phyloP scores from a whole-genome alignment of 2,113 vertebrate species.

The Ceratotherium simum region DNA sequence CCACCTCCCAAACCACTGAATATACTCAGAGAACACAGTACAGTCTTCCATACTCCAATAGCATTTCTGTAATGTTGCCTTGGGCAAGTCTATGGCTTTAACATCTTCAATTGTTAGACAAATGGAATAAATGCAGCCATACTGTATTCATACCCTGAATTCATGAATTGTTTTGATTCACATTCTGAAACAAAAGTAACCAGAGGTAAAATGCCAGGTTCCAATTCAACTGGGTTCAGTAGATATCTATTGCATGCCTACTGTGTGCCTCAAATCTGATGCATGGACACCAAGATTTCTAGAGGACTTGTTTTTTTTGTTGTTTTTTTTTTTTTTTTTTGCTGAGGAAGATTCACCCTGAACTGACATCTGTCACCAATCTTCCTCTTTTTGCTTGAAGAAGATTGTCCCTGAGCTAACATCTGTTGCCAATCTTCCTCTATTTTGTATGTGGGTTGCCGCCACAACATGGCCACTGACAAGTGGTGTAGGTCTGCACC shows the following conservation, averaged over 20 bases:
- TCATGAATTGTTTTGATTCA: neutral
- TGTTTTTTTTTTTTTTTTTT: too few species aligned
- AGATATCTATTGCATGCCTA: neutral
- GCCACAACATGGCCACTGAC: too few species aligned
- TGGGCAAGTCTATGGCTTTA: conserved; percentile 43
- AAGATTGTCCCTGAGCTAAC: too few species aligned
- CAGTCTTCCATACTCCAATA: neutral
- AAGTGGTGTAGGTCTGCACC: too few species aligned
- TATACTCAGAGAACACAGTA: neutral
- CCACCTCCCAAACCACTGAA: neutral
- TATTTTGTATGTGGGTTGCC: too few species aligned
- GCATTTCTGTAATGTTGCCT: neutral
- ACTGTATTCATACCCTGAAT: neutral
- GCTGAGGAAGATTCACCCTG: too few species aligned
- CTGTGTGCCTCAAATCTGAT: neutral
- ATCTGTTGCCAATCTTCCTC: too few species aligned
- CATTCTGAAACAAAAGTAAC: neutral
- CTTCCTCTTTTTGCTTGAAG: too few species aligned
- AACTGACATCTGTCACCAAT: too few species aligned
- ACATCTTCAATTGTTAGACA: neutral
- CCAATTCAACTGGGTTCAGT: neutral
- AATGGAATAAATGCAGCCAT: conserved; percentile 24
- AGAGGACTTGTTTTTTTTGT: neutral
- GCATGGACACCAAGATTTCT: neutral
- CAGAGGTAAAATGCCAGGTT: neutral